phyloP scores from a whole-genome alignment of 2,113 vertebrate genomes.

The Cyprinus carpio region DNA sequence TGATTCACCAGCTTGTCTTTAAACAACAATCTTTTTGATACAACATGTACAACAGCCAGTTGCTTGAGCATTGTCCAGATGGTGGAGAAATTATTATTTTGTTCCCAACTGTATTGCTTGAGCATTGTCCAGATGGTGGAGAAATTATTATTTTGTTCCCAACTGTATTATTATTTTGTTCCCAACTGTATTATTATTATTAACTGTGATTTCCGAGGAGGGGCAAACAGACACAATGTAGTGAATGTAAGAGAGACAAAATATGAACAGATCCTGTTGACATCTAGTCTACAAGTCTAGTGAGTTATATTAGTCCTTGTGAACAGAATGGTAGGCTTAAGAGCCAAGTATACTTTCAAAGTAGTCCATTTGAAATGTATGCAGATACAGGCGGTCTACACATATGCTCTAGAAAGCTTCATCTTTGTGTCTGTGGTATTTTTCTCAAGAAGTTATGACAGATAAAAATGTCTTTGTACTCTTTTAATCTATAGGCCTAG shows the following conservation, averaged over 20 bases:
- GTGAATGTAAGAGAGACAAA: constrained; percentile 3
- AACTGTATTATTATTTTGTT: constrained; percentile 15
- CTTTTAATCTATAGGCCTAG: no score
- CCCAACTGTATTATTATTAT: no score
- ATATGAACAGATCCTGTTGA: background rate
- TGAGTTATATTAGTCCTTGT: constrained; percentile 48
- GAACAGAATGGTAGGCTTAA: constrained; percentile 60
- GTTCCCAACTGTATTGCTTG: constrained; percentile 17
- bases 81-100: constrained; percentile 17
- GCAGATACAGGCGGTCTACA: no score
- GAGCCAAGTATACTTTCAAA: no score
- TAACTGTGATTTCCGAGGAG: constrained; percentile 34
- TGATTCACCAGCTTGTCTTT: constrained; percentile 47
- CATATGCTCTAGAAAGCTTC: no score
- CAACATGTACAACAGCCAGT: constrained; percentile 14
- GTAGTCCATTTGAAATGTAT: no score
- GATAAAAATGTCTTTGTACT: no score
- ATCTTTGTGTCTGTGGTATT: no score
- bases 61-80: constrained; percentile 21
- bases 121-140: constrained; percentile 22
- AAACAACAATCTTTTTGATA: constrained; percentile 45
- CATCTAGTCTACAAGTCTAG: constrained; percentile 71
- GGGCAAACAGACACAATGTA: constrained; percentile 25
- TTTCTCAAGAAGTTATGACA: no score
- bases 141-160: constrained; percentile 8